phyloP scores from a whole-genome alignment of 1,140 invertebrate species.

The Drosophila novamexicana region DNA sequence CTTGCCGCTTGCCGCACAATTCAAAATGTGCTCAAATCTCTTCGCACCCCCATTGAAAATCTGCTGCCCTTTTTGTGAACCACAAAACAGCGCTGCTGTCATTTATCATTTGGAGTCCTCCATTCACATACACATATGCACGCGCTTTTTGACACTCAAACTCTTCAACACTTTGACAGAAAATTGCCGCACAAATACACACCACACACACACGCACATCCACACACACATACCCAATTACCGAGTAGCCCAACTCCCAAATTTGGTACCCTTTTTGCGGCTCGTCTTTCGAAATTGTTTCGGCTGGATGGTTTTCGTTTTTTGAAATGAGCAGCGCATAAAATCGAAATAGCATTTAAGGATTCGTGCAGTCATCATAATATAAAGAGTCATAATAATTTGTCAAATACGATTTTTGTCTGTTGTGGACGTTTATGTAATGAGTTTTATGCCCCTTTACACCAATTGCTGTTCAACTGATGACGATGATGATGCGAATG shows the following conservation, averaged over 20 bases:
- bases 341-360: constrained; percentile 52
- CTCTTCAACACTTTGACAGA: constrained; percentile 18
- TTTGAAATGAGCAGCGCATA: constrained; percentile 23
- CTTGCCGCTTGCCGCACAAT: constrained; percentile 5
- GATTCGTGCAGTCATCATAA: constrained; percentile 47
- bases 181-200: constrained; percentile 16
- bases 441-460: constrained; percentile 58
- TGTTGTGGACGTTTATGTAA: constrained; percentile 62
- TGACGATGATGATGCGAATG: not conserved
- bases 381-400: constrained; percentile 57
- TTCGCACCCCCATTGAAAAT: constrained; percentile 26
- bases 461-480: constrained; percentile 8
- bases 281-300: constrained; percentile 44
- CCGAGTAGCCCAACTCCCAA: constrained; percentile 5
- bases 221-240: constrained; percentile 29
- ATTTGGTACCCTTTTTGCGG: constrained; percentile 40
- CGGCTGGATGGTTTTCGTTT: constrained; percentile 28
- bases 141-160: constrained; percentile 12
- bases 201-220: constrained; percentile 18
- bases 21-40: constrained; percentile 26
- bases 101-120: constrained; percentile 36
- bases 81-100: constrained; percentile 20
- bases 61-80: constrained; percentile 22
- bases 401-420: constrained; percentile 63
- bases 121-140: constrained; percentile 15